Evolutionary conservation across 1,140 invertebrate species (phyloP).

Genomic region (Drosophila serrata): DNA sequence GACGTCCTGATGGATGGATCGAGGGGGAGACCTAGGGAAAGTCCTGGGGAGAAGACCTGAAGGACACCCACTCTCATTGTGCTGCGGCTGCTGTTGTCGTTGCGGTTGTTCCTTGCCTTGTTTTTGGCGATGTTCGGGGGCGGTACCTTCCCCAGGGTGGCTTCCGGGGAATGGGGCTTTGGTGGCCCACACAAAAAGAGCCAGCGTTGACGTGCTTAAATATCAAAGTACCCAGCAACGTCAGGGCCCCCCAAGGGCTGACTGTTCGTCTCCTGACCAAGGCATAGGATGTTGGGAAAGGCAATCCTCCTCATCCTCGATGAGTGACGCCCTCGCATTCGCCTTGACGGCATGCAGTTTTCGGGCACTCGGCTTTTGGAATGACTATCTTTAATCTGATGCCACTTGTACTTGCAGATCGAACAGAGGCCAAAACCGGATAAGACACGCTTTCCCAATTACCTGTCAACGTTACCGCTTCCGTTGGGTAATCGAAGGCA

Average conservation of each 20-base stretch:
- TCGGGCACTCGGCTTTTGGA: constrained; percentile 2
- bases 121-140: constrained; percentile 38
- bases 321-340: constrained; percentile 21
- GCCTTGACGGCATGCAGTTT: constrained; percentile 34
- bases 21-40: not conserved
- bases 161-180: not conserved
- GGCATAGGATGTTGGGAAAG: not conserved
- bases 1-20: constrained; percentile 31
- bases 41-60: constrained; percentile 16
- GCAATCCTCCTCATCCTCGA: constrained; percentile 6
- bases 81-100: constrained; percentile 40
- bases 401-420: constrained; percentile 69
- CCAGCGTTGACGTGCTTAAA: constrained; percentile 72
- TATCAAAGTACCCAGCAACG: constrained; percentile 65
- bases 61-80: constrained; percentile 43
- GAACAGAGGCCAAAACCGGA: constrained; percentile 47
- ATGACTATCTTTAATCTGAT: constrained; percentile 61
- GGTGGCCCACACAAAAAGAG: constrained; percentile 42
- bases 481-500: not conserved
- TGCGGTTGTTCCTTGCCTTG: constrained; percentile 46
- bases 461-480: constrained; percentile 47
- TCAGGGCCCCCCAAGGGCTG: constrained; percentile 6
- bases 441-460: constrained; percentile 71
- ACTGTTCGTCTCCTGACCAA: not conserved
- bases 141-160: not conserved